phyloP scores from a whole-genome alignment of 2,113 vertebrate genomes.

The Forbesichthys agassizii region DNA sequence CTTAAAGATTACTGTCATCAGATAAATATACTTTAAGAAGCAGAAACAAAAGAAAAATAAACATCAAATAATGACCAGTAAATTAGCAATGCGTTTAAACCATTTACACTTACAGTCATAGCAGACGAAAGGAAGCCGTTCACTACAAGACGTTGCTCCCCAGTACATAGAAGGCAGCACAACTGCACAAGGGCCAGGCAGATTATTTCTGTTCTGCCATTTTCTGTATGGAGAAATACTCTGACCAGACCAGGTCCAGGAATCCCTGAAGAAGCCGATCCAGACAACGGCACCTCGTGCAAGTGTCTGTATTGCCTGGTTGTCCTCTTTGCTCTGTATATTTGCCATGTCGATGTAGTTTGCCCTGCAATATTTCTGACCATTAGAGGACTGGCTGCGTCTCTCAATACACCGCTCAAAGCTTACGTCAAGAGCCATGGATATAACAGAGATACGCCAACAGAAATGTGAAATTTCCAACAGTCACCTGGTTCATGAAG shows the following conservation, averaged over 20 bases:
- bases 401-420: no score
- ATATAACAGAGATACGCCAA: no score
- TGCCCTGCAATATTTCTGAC: not conserved
- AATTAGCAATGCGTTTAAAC: no score
- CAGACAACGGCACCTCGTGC: not conserved
- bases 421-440: no score
- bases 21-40: no score
- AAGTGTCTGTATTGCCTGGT: not conserved
- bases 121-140: not conserved
- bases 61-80: no score
- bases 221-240: not conserved
- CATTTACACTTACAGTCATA: not conserved
- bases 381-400: no score
- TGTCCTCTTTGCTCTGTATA: not conserved
- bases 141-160: not conserved
- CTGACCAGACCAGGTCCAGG: not conserved
- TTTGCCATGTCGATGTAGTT: not conserved
- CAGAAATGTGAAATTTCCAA: no score
- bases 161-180: not conserved
- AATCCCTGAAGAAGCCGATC: not conserved
- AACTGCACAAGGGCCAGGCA: not conserved
- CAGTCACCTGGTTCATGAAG: no score
- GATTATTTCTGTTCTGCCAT: not conserved
- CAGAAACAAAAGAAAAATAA: no score
- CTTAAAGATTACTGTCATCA: no score